Evolutionary conservation across 1,140 invertebrate genomes (phyloP).

Genomic region (Camponotus vicinus): DNA sequence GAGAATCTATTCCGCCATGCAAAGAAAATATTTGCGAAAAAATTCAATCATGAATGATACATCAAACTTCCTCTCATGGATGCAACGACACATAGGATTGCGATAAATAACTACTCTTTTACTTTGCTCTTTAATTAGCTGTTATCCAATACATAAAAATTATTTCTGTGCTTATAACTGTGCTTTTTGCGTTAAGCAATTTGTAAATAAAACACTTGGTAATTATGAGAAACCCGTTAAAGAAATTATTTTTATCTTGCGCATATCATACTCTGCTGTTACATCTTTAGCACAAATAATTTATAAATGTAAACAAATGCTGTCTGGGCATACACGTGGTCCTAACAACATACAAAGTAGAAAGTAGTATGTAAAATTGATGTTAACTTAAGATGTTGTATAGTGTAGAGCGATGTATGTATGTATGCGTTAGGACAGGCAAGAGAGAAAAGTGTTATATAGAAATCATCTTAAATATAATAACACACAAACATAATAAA

Average conservation of each 20-base stretch:
- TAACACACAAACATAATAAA: conserved; percentile 8
- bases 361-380: conserved; percentile 71
- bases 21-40: not conserved
- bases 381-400: conserved; percentile 59
- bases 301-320: conserved; percentile 28
- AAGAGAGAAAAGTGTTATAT: not conserved
- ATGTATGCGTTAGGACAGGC: not conserved
- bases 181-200: not conserved
- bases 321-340: conserved; percentile 59
- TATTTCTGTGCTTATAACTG: not conserved
- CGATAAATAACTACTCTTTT: not conserved
- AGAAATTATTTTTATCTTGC: conserved; percentile 19
- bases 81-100: not conserved
- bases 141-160: not conserved
- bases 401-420: conserved; percentile 11
- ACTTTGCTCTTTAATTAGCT: not conserved
- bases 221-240: not conserved
- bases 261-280: not conserved
- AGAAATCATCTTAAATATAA: not conserved
- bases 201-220: not conserved
- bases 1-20: not conserved
- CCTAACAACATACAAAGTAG: conserved; percentile 74
- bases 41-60: not conserved
- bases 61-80: not conserved
- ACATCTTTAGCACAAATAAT: conserved; percentile 9